Conservation (phyloP, 2,888 invertebrate species). For the Dysmachus trigonus region DNA sequence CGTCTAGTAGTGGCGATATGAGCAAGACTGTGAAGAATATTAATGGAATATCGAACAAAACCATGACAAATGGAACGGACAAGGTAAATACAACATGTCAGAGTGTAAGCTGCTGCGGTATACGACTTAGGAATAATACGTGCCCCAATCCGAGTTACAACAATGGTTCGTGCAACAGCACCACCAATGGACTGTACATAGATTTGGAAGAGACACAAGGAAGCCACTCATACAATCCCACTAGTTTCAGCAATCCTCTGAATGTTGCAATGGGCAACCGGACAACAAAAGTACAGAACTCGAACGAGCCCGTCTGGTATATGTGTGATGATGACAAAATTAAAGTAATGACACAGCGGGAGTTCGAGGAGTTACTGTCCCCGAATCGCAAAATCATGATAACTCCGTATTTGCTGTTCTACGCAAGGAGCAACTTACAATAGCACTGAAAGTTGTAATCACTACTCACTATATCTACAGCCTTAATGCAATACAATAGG, state of each 20-base stretch:
- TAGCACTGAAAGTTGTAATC: constrained; percentile 46
- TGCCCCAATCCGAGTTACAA: constrained; percentile 42
- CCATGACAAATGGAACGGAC: constrained; percentile 62
- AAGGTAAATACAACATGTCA: constrained; percentile 65
- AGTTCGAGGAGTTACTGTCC: constrained; percentile 81
- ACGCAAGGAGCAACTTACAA: constrained; percentile 71
- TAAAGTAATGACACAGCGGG: constrained; percentile 77
- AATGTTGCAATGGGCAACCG: not conserved
- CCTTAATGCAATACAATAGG: constrained; percentile 41
- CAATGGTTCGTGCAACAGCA: constrained; percentile 5
- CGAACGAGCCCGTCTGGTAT: constrained; percentile 72
- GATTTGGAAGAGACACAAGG: constrained; percentile 36
- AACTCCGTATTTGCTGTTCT: constrained; percentile 88
- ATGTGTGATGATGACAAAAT: constrained; percentile 91
- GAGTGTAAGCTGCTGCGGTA: constrained; percentile 70
- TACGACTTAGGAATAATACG: constrained; percentile 58
- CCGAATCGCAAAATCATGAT: constrained; percentile 79
- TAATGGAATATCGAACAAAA: constrained; percentile 59
- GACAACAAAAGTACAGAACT: not conserved
- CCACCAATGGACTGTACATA: constrained; percentile 20
- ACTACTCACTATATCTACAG: constrained; percentile 29
- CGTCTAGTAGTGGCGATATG: constrained; percentile 64
- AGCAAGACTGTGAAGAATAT: constrained; percentile 63
- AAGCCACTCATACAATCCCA: constrained; percentile 21
- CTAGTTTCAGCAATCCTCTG: not conserved